Evolutionary conservation across 2,113 vertebrate genomes (phyloP), one percentile per base, ranked within the genome.

Genomic region (Erythrocercus mccallii): DNA sequence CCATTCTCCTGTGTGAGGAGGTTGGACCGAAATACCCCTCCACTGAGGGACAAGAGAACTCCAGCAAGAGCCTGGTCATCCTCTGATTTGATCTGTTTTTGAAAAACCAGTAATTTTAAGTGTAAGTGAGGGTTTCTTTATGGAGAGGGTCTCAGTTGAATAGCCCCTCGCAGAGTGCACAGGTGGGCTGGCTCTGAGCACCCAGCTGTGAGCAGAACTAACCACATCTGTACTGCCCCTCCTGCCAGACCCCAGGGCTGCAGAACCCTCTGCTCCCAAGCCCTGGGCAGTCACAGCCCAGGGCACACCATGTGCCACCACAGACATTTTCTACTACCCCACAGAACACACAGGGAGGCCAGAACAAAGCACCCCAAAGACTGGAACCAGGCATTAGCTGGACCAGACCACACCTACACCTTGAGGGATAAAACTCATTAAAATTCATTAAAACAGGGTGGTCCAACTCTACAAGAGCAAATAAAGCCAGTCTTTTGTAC

Each of bases 11-110:
- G 99, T 5, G 99, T 99, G 88, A 99, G 94, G 77, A 99, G 98
- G 96, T 99, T 99, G 90, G 99, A 99, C 20, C 99, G 99, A 81
- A 99, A 99, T 80, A 99, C 95, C 5, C 99, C 99, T 31, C 99
- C 99, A 3, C 99, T 99, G 85, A 99, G 98, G 66, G 99, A 99
- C 60, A 99, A 61, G 23, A 99, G 99, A 62, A 99, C 99, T 31
- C 99, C 99, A 2, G 99, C 98, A 24, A 99, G 98, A 30, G 99
- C 98, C 69, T 98, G 97, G 30, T 98, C 98, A 12, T 99, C 99
- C 91, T 99, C 99, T 2, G 99, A 98, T 76, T 95, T 98, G 77
- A 99, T 99, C 99, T 99, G 72, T 31, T 60, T 76, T 81, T 24
- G 30, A 82, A 81, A 96, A 95, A 79, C 5, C 15, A 76, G 69